phyloP scores from a whole-genome alignment of 35 echinoderm and acorn worm species.

The Stichopus chloronotus region DNA sequence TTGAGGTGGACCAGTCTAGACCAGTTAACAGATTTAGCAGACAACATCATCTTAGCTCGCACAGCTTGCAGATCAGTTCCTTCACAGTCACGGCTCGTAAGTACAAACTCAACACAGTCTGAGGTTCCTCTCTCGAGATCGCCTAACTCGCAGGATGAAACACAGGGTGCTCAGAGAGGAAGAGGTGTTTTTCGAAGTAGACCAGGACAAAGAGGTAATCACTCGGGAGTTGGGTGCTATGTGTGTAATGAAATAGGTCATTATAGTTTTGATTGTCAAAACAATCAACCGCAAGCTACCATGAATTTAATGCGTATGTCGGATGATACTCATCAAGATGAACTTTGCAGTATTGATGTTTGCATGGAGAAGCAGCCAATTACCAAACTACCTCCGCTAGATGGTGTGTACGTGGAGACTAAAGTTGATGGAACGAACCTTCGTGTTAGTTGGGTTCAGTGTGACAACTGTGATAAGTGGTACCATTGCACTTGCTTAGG shows the following conservation, averaged over 20 bases:
- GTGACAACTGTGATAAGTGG: slow-evolving; percentile 60
- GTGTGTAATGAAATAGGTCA: slow-evolving; percentile 23
- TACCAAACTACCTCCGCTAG: background rate
- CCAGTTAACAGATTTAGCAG: background rate
- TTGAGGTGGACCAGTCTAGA: background rate
- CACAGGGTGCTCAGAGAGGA: background rate
- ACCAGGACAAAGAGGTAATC: background rate
- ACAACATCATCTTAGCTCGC: slow-evolving; percentile 15
- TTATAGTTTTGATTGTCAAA: background rate
- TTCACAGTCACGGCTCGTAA: too few species aligned
- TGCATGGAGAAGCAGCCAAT: background rate
- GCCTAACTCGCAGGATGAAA: background rate
- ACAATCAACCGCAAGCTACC: background rate
- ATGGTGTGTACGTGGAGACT: slow-evolving; percentile 6
- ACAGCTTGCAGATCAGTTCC: background rate
- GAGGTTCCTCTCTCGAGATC: background rate
- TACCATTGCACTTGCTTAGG: slow-evolving; percentile 33
- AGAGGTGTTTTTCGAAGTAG: background rate
- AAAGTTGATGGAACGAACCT: background rate
- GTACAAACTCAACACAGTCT: background rate
- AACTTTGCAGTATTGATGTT: background rate
- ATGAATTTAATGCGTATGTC: background rate
- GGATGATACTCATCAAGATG: background rate
- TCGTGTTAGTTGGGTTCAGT: slow-evolving; percentile 51
- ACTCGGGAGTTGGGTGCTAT: background rate